phyloP scores from a whole-genome alignment of 2,113 vertebrate genomes.

The Boulengerochromis microlepis region DNA sequence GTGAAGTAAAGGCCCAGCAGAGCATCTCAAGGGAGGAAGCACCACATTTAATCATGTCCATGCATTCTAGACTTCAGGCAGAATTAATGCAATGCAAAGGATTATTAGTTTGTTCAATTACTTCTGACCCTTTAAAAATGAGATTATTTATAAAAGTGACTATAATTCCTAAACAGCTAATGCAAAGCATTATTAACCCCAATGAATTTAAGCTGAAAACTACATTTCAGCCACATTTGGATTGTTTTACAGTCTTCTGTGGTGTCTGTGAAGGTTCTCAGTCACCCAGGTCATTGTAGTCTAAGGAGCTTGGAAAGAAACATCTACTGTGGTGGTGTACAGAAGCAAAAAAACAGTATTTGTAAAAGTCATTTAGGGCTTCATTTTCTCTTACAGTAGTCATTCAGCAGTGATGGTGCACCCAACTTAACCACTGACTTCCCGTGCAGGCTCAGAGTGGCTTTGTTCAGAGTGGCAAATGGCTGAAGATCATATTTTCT shows the following conservation, averaged over 20 bases:
- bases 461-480: constrained; percentile 5
- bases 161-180: not conserved
- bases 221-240: not conserved
- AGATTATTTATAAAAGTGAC: not conserved
- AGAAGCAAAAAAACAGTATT: not conserved
- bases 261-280: not conserved
- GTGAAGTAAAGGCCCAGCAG: not conserved
- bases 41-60: not conserved
- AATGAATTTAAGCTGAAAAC: not conserved
- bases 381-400: constrained; percentile 69
- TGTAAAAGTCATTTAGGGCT: not conserved
- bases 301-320: not conserved
- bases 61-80: not conserved
- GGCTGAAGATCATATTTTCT: not conserved
- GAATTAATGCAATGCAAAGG: not conserved
- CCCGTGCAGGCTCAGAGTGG: not conserved
- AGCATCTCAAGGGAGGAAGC: not conserved
- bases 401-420: constrained; percentile 66
- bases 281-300: not conserved
- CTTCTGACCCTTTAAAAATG: fast-evolving
- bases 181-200: not conserved
- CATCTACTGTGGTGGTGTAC: not conserved
- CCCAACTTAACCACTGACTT: constrained; percentile 52
- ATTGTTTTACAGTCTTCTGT: not conserved
- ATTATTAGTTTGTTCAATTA: not conserved